Evolutionary conservation across 2,888 invertebrate genomes (phyloP).

Genomic region (Azorinus chamasolen): DNA sequence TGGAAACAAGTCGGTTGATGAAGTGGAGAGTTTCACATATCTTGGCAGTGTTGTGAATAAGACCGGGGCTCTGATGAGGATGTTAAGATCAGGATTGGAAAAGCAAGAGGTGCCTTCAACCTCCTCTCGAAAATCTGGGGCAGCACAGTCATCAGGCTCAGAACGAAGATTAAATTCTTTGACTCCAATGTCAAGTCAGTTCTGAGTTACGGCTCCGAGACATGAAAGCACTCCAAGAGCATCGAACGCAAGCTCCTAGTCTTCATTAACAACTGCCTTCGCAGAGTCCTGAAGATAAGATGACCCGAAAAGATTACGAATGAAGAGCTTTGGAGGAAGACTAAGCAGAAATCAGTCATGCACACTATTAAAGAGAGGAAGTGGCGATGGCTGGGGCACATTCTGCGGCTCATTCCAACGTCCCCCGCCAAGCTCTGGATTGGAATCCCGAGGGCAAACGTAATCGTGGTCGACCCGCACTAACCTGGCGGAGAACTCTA

Average conservation of each 20-base stretch:
- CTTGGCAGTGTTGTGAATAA: no score
- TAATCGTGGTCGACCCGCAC: not conserved
- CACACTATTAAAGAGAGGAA: not conserved
- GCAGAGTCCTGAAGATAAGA: not conserved
- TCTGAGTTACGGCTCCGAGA: not conserved
- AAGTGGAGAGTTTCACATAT: no score
- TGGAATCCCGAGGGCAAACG: slow-evolving; percentile 6
- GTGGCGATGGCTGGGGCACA: slow-evolving; percentile 7
- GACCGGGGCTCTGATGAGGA: no score
- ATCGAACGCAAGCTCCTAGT: not conserved
- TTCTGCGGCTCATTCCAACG: slow-evolving; percentile 2
- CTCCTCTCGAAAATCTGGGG: not conserved
- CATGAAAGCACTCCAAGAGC: not conserved
- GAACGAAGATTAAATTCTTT: not conserved
- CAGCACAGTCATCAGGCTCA: not conserved
- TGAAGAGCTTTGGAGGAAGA: slow-evolving; percentile 10
- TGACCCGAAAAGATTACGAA: slow-evolving; percentile 1
- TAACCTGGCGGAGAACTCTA: not conserved
- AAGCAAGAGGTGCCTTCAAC: not conserved
- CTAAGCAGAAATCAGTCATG: slow-evolving; percentile 1
- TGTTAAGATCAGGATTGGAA: not conserved
- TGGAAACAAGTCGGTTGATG: not conserved
- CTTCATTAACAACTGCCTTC: not conserved
- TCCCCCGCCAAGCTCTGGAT: slow-evolving; percentile 11
- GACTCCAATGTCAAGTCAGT: not conserved